Percentiles rank a stretch among this genome's conserved stretches.
phyloP scores from a whole-genome alignment of 2,797 vertebrate genomes.

The Parauchenoglanis ngamensis region DNA sequence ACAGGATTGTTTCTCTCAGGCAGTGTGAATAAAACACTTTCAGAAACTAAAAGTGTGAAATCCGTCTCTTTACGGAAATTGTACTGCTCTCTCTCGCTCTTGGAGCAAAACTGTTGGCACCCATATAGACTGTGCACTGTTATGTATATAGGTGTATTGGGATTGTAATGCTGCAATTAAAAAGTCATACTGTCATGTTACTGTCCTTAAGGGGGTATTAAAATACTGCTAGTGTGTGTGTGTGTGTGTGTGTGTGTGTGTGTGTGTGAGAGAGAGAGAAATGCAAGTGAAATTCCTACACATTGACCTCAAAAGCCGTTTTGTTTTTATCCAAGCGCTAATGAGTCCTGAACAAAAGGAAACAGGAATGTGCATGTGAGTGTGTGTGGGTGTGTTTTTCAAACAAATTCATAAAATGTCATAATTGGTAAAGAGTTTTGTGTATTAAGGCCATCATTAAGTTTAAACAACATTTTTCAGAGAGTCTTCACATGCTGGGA shows the following conservation, averaged over 20 bases:
- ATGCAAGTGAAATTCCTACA: not conserved
- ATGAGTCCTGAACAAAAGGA: constrained; percentile 1
- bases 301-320: constrained; percentile 1
- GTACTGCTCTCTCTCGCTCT: not conserved
- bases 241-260: not conserved
- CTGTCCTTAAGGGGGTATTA: not conserved
- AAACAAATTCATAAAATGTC: not conserved
- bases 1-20: constrained; percentile 18
- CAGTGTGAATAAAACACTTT: constrained; percentile 16
- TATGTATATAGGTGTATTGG: not conserved
- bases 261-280: not conserved
- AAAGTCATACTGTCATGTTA: not conserved
- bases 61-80: not conserved
- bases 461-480: not conserved
- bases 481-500: not conserved
- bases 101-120: not conserved
- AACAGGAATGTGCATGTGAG: not conserved
- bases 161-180: not conserved
- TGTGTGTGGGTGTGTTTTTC: not conserved
- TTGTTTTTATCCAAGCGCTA: constrained; percentile 3
- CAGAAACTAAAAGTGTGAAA: not conserved
- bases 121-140: too few species aligned
- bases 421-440: not conserved
- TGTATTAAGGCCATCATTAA: not conserved
- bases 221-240: not conserved